Percentiles rank a stretch among this genome's conserved stretches.
These are phyloP conservation scores for Festucalex cinctus DNA, from an alignment of 2,113 vertebrate species.

Conservation along the genomic window DNA sequence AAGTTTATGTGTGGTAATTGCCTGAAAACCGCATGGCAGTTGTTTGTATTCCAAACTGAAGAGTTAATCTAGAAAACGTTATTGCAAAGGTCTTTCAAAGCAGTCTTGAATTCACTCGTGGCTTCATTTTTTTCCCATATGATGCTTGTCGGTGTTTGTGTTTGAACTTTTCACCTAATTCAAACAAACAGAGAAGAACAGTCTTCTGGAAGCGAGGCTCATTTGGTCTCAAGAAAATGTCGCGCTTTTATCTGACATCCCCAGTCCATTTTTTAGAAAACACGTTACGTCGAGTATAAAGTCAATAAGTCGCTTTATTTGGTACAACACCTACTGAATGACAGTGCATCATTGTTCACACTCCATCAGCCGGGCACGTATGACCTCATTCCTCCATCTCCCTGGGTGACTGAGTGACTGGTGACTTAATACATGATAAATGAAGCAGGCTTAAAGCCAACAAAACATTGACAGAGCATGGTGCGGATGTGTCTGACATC, in stretches of 20 bases:
- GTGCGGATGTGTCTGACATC: not conserved
- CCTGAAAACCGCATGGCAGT: too few relatives aligned
- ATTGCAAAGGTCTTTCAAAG: too few relatives aligned
- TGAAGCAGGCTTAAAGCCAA: slow-evolving; percentile 22
- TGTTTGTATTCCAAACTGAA: too few relatives aligned
- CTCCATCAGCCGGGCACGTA: slow-evolving; percentile 56
- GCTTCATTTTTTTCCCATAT: too few relatives aligned
- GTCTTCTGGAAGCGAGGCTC: not conserved
- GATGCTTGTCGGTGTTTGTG: not conserved
- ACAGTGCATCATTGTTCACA: slow-evolving; percentile 11
- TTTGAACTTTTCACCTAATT: not conserved
- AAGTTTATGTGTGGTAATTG: too few relatives aligned
- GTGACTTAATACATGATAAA: slow-evolving; percentile 41
- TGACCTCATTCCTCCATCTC: slow-evolving; percentile 36
- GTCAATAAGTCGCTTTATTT: not conserved
- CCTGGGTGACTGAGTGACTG: slow-evolving; percentile 29
- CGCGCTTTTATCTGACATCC: not conserved
- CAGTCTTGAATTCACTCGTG: too few relatives aligned
- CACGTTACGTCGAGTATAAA: not conserved
- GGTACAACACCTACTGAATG: slow-evolving; percentile 43
- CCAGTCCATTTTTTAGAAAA: not conserved
- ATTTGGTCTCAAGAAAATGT: not conserved
- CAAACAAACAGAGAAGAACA: not conserved
- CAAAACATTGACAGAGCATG: slow-evolving; percentile 6
- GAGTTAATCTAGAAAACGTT: too few relatives aligned